phyloP scores from a whole-genome alignment of 1,140 invertebrate species.

The Thaumatotibia leucotreta region DNA sequence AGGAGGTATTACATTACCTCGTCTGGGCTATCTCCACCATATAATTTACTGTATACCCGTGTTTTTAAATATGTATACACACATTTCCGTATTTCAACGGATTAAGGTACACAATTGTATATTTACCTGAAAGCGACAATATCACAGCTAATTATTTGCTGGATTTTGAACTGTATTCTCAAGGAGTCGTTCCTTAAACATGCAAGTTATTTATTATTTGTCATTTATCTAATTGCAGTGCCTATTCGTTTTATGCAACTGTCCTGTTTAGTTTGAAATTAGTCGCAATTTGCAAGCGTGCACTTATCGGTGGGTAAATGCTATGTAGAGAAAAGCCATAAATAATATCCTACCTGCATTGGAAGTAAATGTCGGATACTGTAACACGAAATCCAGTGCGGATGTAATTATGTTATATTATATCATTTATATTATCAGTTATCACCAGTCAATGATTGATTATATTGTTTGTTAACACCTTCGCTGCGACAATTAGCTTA shows the following conservation, averaged over 20 bases:
- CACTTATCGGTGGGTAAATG: background rate
- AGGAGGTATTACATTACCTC: background rate
- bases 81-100: background rate
- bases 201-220: background rate
- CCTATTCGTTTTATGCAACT: background rate
- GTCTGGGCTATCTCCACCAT: background rate
- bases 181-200: background rate
- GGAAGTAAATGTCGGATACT: background rate
- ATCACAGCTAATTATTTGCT: background rate
- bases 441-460: too few relatives aligned
- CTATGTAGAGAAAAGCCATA: background rate
- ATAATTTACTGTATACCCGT: background rate
- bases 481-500: too few relatives aligned
- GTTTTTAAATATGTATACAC: background rate
- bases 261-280: slow-evolving; percentile 1
- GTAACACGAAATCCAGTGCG: background rate
- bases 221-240: background rate
- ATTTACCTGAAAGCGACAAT: background rate
- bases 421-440: too few relatives aligned
- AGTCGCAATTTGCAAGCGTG: background rate
- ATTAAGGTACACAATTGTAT: background rate
- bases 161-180: background rate
- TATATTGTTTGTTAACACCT: too few relatives aligned
- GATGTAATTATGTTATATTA: background rate
- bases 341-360: background rate